These are phyloP conservation scores for Tetrao urogallus DNA, from an alignment of 2,113 vertebrate genomes.

Conservation along the genomic window DNA sequence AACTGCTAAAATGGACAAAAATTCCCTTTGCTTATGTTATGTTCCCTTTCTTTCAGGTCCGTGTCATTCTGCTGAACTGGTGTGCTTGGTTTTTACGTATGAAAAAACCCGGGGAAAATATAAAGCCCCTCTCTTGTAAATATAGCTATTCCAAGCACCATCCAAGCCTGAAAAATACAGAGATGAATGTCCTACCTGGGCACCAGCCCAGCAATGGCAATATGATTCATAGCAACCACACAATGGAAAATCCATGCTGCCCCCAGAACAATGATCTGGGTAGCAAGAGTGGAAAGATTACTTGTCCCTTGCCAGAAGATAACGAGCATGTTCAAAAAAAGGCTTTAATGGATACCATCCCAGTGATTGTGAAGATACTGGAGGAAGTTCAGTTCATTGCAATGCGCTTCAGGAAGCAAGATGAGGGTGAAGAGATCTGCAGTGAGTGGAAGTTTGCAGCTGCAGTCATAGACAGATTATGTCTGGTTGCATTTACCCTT, in stretches of 20 bases:
- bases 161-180: constrained; percentile 80
- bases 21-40: neutral
- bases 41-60: constrained; percentile 43
- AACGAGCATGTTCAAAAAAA: constrained; percentile 68
- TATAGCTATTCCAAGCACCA: constrained; percentile 78
- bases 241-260: constrained; percentile 79
- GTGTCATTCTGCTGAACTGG: constrained; percentile 88
- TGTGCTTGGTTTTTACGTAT: constrained; percentile 91
- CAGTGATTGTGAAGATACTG: constrained; percentile 84
- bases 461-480: constrained; percentile 89
- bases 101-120: constrained; percentile 88
- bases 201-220: constrained; percentile 83
- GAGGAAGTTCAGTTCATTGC: constrained; percentile 90
- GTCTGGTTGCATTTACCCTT: constrained; percentile 89
- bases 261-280: constrained; percentile 78
- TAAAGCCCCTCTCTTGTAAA: constrained; percentile 77
- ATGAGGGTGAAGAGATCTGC: constrained; percentile 85
- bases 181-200: constrained; percentile 79
- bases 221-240: constrained; percentile 81
- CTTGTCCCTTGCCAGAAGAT: constrained; percentile 68
- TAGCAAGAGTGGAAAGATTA: constrained; percentile 63
- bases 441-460: constrained; percentile 93
- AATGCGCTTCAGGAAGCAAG: constrained; percentile 84
- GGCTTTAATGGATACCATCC: constrained; percentile 75
- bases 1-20: neutral